These are phyloP conservation scores for Huso huso DNA, from an alignment of 2,797 vertebrate genomes.

Conservation along the genomic window DNA sequence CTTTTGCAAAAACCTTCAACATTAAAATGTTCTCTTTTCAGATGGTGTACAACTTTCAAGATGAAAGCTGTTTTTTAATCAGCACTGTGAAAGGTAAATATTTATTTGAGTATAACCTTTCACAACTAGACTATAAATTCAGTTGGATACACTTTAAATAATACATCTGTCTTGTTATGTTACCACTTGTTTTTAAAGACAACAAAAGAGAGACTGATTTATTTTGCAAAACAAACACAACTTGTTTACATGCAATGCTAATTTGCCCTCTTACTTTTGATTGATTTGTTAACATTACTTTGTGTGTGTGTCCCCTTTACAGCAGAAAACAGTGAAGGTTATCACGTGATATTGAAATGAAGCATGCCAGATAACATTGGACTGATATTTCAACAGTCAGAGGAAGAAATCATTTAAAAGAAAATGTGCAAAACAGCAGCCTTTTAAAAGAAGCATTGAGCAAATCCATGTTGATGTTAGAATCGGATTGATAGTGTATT, in stretches of 20 bases:
- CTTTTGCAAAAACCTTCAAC: not conserved
- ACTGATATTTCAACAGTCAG: not conserved
- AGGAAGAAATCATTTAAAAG: slow-evolving; percentile 29
- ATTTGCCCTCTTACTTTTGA: not conserved
- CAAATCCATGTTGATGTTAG: slow-evolving; percentile 70
- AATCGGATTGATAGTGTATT: slow-evolving; percentile 70
- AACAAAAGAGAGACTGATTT: not conserved
- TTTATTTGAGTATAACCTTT: not conserved
- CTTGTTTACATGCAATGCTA: not conserved
- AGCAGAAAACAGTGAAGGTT: slow-evolving; percentile 84
- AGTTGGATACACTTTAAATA: not conserved
- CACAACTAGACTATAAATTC: not conserved
- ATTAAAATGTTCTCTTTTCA: slow-evolving; percentile 32
- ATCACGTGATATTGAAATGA: slow-evolving; percentile 72
- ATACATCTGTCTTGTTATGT: not conserved
- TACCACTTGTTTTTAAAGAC: no score
- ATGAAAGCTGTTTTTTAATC: slow-evolving; percentile 89
- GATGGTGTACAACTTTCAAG: slow-evolving; percentile 92
- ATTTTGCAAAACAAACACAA: not conserved
- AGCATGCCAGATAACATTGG: not conserved
- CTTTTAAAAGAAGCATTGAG: slow-evolving; percentile 41
- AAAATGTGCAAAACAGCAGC: slow-evolving; percentile 14
- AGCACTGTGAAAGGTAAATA: slow-evolving; percentile 80
- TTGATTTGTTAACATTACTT: not conserved
- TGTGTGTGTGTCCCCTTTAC: slow-evolving; percentile 19